Evolutionary conservation across 2,888 invertebrate genomes (phyloP).

Genomic region (Galerucella nymphaeae): DNA sequence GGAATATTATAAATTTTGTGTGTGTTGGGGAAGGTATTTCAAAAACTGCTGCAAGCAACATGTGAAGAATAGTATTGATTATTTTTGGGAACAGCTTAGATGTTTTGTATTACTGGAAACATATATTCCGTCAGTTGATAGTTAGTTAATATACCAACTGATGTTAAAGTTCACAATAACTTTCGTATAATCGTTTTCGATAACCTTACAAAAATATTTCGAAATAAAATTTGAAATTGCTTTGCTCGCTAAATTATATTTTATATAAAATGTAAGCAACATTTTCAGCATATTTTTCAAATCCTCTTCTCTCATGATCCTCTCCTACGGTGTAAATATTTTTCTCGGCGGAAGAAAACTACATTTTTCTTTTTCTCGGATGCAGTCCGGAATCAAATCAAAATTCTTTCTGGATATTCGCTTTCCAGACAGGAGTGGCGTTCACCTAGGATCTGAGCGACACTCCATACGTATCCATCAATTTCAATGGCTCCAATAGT

Average conservation of each 20-base stretch:
- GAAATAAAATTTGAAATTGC: no score
- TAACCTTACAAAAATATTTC: no score
- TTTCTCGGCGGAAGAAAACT: background rate
- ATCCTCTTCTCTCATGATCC: background rate
- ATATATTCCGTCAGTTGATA: no score
- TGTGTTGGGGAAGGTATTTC: no score
- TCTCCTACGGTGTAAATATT: background rate
- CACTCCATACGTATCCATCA: slow-evolving; percentile 32
- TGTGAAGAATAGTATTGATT: no score
- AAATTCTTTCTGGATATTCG: slow-evolving; percentile 18
- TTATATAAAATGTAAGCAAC: background rate
- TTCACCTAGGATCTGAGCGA: slow-evolving; percentile 1
- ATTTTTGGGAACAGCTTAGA: no score
- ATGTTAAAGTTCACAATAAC: no score
- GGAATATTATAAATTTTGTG: no score
- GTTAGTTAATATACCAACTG: no score
- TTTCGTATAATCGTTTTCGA: no score
- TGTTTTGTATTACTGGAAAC: no score
- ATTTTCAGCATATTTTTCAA: background rate
- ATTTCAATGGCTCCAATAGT: slow-evolving; percentile 26
- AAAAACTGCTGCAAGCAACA: no score
- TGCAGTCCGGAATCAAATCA: slow-evolving; percentile 14
- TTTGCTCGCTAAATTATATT: background rate
- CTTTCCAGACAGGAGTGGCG: background rate
- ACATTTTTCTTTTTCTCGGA: background rate